These are phyloP conservation scores for Tinamus guttatus DNA, from an alignment of 2,113 vertebrate species.

Conservation along the genomic window DNA sequence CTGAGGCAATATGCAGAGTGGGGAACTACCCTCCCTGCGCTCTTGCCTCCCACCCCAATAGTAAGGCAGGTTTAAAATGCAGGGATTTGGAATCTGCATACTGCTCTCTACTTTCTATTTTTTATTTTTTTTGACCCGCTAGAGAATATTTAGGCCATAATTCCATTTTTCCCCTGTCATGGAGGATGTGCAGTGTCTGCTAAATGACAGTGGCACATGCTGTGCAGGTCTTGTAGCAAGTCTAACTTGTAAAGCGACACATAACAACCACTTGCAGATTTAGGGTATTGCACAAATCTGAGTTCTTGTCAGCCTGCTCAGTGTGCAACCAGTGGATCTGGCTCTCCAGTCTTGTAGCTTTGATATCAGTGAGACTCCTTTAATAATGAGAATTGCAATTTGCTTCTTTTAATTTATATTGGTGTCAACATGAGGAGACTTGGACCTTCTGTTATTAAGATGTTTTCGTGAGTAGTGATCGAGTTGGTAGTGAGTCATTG, in stretches of 20 bases:
- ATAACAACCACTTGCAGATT: rapidly evolving
- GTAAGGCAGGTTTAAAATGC: not conserved
- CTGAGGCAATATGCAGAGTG: not conserved
- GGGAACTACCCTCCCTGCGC: not conserved
- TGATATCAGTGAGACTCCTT: not conserved
- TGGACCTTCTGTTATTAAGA: not conserved
- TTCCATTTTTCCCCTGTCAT: not conserved
- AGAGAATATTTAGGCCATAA: not conserved
- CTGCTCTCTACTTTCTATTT: not conserved
- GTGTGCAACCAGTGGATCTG: not conserved
- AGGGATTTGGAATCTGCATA: not conserved
- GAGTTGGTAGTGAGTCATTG: conserved; percentile 55
- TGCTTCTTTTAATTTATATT: not conserved
- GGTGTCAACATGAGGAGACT: not conserved
- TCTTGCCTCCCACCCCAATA: not conserved
- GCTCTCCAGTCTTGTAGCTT: not conserved
- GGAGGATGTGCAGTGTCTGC: not conserved
- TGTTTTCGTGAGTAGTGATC: conserved; percentile 34
- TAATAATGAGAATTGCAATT: not conserved
- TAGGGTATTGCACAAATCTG: not conserved
- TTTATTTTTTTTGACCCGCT: no score
- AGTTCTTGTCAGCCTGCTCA: not conserved
- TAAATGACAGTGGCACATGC: not conserved
- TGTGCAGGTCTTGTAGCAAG: rapidly evolving
- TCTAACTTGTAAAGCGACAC: rapidly evolving